Base-by-base conservation (phyloP, 2,113 vertebrate genomes). In the Himantopus leucocephalus region DNA sequence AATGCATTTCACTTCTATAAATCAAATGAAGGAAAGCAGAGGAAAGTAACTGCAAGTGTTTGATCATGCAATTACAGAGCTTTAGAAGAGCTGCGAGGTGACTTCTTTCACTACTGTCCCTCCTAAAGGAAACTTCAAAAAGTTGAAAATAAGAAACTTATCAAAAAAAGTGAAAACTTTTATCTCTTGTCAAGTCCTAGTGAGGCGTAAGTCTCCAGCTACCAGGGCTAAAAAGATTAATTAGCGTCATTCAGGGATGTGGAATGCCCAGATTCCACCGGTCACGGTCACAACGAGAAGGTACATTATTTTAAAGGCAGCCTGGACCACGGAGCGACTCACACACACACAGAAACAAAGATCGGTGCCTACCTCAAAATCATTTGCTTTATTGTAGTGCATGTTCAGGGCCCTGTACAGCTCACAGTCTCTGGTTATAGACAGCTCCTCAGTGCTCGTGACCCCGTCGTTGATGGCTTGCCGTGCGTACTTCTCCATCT, bases 381-480 rank as follows among this genome's bases (percentile, higher is more conserved):
- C 99, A 88, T 99, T 99, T 97, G 99, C 99, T 98, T 99, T 99
- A 98, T 99, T 99, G 99, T 99, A 99, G 98, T 99, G 99, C 99
- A 99, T 99, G 99, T 99, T 99, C 96, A 99, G 99, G 96, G 99
- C 99, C 50, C 99, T 98, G 98, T 99, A 99, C 76, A 99, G 99
- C 98, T 99, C 99, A 88, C 99, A 99, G 98, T 99, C 99, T 88
- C 99, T 98, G 98, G 98, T 99, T 97, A 99, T 99, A 89, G 97
- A 98, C 98, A 99, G 95, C 97, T 99, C 99, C 84, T 99, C 99
- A 12, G 97, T 98, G 71, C 98, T 98, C 11, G 99, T 99, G 97
- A 99, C 98, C 39, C 99, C 99, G 35, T 99, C 99, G 88, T 99
- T 99, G 98, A 99, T 99, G 98, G 99, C 96, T 98, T 99, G 99